These are phyloP conservation scores for Coracopsis vasa DNA, from an alignment of 2,113 vertebrate species.

Conservation along the genomic window DNA sequence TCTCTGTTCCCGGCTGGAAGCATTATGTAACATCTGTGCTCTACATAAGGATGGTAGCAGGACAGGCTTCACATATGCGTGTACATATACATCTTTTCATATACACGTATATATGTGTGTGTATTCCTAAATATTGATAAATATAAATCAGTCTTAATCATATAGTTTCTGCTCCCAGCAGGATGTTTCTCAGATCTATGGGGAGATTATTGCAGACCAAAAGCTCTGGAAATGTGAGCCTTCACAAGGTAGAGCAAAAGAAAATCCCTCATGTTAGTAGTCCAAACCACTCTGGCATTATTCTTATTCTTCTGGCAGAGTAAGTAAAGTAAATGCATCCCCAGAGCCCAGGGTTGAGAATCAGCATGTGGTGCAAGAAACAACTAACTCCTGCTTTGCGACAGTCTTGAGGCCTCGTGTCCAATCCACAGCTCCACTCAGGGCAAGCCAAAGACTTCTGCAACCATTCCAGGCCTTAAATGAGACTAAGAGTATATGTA, in stretches of 20 bases:
- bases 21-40: conserved; percentile 33
- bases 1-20: background rate
- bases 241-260: background rate
- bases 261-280: background rate
- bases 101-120: rapidly evolving
- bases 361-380: background rate
- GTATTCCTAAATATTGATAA: background rate
- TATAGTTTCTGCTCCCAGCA: background rate
- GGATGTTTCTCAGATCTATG: background rate
- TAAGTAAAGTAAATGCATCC: background rate
- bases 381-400: background rate
- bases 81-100: background rate
- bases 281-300: background rate
- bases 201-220: background rate
- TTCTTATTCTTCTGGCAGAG: background rate
- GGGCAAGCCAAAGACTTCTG: background rate
- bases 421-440: background rate
- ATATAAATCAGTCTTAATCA: background rate
- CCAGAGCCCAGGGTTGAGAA: background rate
- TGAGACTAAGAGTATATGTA: background rate
- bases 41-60: background rate
- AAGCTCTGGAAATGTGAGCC: background rate
- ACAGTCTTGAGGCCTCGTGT: background rate
- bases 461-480: background rate
- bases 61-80: background rate